These are phyloP conservation scores for Atherinomorus stipes DNA, from an alignment of 2,113 vertebrate genomes.

Conservation along the genomic window DNA sequence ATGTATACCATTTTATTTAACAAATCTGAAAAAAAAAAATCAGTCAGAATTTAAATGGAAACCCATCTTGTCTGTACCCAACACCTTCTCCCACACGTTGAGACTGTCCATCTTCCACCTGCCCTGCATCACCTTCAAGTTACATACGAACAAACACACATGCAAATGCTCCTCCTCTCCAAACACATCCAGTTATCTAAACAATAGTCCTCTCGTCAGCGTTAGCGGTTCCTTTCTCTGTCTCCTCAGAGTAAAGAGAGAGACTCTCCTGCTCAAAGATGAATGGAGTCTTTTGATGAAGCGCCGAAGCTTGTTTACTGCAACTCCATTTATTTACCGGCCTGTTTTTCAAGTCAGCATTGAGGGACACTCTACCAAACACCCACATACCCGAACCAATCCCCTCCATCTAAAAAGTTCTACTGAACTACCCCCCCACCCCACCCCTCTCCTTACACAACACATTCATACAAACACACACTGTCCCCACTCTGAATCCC, in stretches of 20 bases:
- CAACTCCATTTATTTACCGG: slow-evolving; percentile 80
- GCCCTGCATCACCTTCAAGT: slow-evolving; percentile 39
- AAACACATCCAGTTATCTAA: slow-evolving; percentile 80
- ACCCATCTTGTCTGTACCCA: slow-evolving; percentile 1
- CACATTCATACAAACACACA: slow-evolving; percentile 34
- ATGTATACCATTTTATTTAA: background rate
- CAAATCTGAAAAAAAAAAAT: background rate
- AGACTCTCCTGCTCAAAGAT: slow-evolving; percentile 79
- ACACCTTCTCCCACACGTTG: slow-evolving; percentile 53
- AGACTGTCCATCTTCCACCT: slow-evolving; percentile 69
- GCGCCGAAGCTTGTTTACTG: slow-evolving; percentile 77
- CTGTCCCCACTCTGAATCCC: slow-evolving; percentile 55
- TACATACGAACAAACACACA: slow-evolving; percentile 30
- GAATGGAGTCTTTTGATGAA: slow-evolving; percentile 81
- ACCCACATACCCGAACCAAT: slow-evolving; percentile 25
- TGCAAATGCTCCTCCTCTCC: slow-evolving; percentile 61
- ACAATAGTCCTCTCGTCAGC: slow-evolving; percentile 71
- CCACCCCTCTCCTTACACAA: slow-evolving; percentile 8
- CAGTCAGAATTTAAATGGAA: background rate
- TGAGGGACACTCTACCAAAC: slow-evolving; percentile 71
- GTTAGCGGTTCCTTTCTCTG: slow-evolving; percentile 64
- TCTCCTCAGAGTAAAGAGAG: slow-evolving; percentile 76
- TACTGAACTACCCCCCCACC: slow-evolving; percentile 38
- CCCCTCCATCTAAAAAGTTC: slow-evolving; percentile 57
- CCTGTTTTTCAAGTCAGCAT: slow-evolving; percentile 78